Evolutionary conservation across 2,113 vertebrate genomes (phyloP).

Genomic region (Notarius quadriscutis): DNA sequence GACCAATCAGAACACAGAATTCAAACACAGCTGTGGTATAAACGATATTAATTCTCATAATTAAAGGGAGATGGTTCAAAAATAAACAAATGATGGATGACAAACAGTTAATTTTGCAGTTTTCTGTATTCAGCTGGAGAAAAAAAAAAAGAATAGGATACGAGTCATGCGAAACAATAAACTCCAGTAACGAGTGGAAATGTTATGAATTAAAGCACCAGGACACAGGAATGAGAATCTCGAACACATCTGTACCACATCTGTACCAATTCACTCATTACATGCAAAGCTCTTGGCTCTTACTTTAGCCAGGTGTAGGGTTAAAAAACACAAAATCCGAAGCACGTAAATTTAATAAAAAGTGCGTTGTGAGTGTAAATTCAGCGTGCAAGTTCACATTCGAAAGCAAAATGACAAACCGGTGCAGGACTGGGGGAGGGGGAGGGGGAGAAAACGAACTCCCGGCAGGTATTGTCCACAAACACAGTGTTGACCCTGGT

Average conservation of each 20-base stretch:
- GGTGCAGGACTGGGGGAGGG: not conserved
- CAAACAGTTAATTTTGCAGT: not conserved
- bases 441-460: not conserved
- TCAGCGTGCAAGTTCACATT: slow-evolving; percentile 16
- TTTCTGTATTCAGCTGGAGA: not conserved
- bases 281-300: slow-evolving; percentile 15
- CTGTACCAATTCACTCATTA: slow-evolving; percentile 41
- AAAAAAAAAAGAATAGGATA: not conserved
- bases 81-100: not conserved
- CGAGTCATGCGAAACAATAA: not conserved
- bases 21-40: too few relatives aligned
- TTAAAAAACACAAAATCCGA: slow-evolving; percentile 7
- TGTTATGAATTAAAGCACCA: not conserved
- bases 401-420: slow-evolving; percentile 20
- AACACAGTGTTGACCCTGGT: slow-evolving; percentile 34
- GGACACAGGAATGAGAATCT: not conserved
- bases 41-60: too few relatives aligned
- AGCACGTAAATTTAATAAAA: not conserved
- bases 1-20: too few relatives aligned
- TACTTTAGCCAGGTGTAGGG: slow-evolving; percentile 15
- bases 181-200: not conserved
- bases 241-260: not conserved
- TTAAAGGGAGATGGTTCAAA: too few relatives aligned
- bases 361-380: slow-evolving; percentile 1
- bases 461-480: slow-evolving; percentile 36